A percentile compares a stretch with the other conserved stretches of the same genome.
phyloP scores from a whole-genome alignment of 2,888 invertebrate species.

The Podotricha telesiphe region DNA sequence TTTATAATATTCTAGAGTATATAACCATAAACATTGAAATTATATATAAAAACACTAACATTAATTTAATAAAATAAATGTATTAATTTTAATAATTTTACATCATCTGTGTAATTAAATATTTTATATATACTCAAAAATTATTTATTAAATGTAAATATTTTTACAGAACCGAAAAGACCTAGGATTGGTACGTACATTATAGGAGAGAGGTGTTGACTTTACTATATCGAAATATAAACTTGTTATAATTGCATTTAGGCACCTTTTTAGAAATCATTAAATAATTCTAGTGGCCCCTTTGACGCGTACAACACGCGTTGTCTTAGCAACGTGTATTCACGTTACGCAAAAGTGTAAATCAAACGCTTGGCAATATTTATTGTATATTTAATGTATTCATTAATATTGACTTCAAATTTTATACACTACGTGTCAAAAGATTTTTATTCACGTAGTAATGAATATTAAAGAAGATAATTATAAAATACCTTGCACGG shows the following conservation, averaged over 20 bases:
- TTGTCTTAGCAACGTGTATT: not conserved
- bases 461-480: no score
- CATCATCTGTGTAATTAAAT: not conserved
- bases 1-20: no score
- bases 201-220: constrained; percentile 36
- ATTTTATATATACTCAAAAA: not conserved
- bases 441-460: no score
- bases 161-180: constrained; percentile 63
- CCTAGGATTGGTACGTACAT: constrained; percentile 67
- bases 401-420: no score
- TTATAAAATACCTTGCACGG: no score
- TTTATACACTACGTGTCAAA: no score
- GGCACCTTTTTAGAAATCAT: not conserved
- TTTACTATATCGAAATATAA: constrained; percentile 14
- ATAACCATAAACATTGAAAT: no score
- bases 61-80: no score
- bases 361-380: no score
- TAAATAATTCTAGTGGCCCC: not conserved
- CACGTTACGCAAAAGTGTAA: not conserved
- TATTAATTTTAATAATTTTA: no score
- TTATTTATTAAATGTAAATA: constrained; percentile 46
- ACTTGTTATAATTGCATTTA: constrained; percentile 25
- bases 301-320: not conserved
- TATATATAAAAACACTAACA: no score
- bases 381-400: no score